Percentiles rank a stretch among this genome's conserved stretches.
Conservation (phyloP, 2,888 invertebrate species). For the Tridacna gigas region DNA sequence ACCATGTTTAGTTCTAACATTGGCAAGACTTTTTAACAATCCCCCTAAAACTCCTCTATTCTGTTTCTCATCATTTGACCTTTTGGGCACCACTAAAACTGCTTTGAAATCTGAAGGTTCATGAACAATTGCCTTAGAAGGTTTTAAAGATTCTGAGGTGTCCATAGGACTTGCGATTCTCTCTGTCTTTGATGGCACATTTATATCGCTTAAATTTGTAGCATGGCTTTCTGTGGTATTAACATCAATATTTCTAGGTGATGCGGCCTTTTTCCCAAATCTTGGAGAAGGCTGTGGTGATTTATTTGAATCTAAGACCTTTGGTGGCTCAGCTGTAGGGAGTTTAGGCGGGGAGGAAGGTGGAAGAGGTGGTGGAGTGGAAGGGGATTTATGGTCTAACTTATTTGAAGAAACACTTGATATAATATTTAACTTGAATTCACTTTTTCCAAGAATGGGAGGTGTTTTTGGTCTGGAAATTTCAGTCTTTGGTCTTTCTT, state of each 20-base stretch:
- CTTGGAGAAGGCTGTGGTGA: conserved; percentile 48
- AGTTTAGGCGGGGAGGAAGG: conserved; percentile 62
- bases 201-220: conserved; percentile 12
- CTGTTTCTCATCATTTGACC: conserved; percentile 52
- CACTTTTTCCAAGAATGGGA: conserved; percentile 39
- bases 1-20: conserved; percentile 66
- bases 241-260: conserved; percentile 14
- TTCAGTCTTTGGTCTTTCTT: conserved; percentile 32
- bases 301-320: conserved; percentile 31
- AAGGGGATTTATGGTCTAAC: conserved; percentile 31
- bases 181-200: neutral
- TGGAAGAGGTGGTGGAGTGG: conserved; percentile 68
- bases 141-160: conserved; percentile 44
- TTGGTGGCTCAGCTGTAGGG: conserved; percentile 44
- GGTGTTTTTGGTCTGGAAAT: conserved; percentile 51
- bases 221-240: neutral
- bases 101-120: conserved; percentile 57
- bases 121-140: conserved; percentile 50
- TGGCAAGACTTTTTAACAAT: conserved; percentile 72
- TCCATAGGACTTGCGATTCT: conserved; percentile 61
- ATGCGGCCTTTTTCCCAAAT: conserved; percentile 10
- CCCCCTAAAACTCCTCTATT: conserved; percentile 70
- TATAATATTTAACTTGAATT: conserved; percentile 36
- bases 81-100: conserved; percentile 60
- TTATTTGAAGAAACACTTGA: neutral